phyloP scores from a whole-genome alignment of 2,113 vertebrate genomes.

The Dasypus novemcinctus region DNA sequence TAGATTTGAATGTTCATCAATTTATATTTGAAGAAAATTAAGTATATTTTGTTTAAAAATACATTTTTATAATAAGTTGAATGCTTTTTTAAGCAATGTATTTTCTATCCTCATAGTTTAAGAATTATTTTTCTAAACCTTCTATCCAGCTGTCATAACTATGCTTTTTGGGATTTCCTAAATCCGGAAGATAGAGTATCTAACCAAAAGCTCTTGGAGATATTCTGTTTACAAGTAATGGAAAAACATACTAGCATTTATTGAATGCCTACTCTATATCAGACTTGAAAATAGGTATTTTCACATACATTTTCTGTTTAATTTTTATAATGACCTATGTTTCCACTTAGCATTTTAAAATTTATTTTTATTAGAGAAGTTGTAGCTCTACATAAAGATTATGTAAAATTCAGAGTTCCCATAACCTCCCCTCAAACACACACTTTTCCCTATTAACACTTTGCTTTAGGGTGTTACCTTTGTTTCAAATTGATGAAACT shows the following conservation, averaged over 20 bases:
- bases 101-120: not conserved
- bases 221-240: constrained; percentile 2
- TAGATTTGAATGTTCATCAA: not conserved
- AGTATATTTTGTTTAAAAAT: not conserved
- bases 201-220: not conserved
- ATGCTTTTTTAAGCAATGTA: not conserved
- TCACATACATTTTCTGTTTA: not conserved
- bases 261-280: not conserved
- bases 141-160: not conserved
- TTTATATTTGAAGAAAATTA: not conserved
- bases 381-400: no score
- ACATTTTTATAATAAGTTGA: not conserved
- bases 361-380: no score
- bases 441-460: no score
- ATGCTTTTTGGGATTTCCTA: not conserved
- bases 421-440: no score
- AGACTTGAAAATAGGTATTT: constrained; percentile 2
- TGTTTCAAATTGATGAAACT: no score
- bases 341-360: no score
- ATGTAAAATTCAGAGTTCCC: no score
- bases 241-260: not conserved
- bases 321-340: not conserved
- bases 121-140: not conserved
- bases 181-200: not conserved
- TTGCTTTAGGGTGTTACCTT: no score